A percentile compares a stretch with the other conserved stretches of the same genome.
These are phyloP conservation scores for Machaerirhynchus nigripectus DNA, from an alignment of 2,113 vertebrate species.

Conservation along the genomic window DNA sequence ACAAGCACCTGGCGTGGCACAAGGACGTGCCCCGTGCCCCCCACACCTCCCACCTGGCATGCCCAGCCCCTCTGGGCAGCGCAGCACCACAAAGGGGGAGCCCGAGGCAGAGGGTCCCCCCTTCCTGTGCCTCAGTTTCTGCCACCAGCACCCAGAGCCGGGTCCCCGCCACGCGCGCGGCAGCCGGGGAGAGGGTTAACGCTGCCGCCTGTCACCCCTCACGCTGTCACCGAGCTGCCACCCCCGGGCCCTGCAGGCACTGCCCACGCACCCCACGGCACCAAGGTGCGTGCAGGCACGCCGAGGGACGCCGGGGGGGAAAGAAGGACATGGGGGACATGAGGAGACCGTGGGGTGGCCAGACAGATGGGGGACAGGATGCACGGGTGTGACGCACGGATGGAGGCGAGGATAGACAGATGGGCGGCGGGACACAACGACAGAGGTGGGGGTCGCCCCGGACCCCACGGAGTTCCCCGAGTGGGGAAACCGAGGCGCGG, in stretches of 20 bases:
- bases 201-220: background rate
- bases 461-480: accelerated
- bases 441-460: accelerated
- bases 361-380: background rate
- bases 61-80: background rate
- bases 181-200: background rate
- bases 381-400: background rate
- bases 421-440: background rate
- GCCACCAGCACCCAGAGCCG: accelerated
- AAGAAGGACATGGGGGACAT: background rate
- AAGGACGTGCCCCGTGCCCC: accelerated
- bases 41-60: background rate
- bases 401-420: background rate
- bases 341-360: accelerated
- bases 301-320: background rate
- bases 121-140: background rate
- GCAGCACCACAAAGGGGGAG: accelerated
- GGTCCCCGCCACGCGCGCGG: accelerated
- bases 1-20: accelerated
- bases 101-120: background rate
- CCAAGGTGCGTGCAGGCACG: background rate
- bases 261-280: background rate
- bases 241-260: background rate
- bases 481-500: background rate
- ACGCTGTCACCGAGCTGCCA: background rate